A percentile compares a stretch with the other conserved stretches of the same genome.
phyloP scores from a whole-genome alignment of 2,797 vertebrate species.

The Notamacropus eugenii region DNA sequence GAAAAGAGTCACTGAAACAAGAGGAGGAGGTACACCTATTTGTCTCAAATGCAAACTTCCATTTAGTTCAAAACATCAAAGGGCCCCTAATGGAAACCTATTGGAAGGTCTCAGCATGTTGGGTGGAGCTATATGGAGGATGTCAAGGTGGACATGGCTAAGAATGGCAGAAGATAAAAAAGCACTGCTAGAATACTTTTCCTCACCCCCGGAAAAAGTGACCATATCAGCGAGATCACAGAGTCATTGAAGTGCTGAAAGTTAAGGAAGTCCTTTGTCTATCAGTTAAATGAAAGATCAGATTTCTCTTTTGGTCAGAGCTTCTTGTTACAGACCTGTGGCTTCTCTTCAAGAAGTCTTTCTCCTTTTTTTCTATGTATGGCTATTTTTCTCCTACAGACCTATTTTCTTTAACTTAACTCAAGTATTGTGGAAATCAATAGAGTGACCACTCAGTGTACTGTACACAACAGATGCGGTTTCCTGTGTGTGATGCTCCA shows the following conservation, averaged over 20 bases:
- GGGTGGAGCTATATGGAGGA: neutral
- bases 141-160: neutral
- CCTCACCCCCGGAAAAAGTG: neutral
- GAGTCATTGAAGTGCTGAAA: neutral
- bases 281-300: slow-evolving; percentile 44
- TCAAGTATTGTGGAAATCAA: slow-evolving; percentile 68
- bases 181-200: neutral
- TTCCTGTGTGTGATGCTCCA: slow-evolving; percentile 46
- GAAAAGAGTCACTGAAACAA: neutral
- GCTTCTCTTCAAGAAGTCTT: slow-evolving; percentile 60
- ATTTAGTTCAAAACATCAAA: neutral
- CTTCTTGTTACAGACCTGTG: slow-evolving; percentile 54
- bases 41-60: neutral
- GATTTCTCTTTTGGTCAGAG: slow-evolving; percentile 21
- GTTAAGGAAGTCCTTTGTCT: slow-evolving; percentile 16
- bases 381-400: slow-evolving; percentile 27
- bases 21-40: neutral
- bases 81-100: neutral
- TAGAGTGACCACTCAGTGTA: slow-evolving; percentile 49
- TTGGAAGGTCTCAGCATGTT: neutral
- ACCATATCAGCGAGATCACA: neutral
- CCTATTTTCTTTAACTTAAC: slow-evolving; percentile 61
- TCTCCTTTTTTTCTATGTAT: slow-evolving; percentile 29
- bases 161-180: neutral
- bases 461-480: slow-evolving; percentile 54